Percentiles rank a stretch among this genome's conserved stretches.
Evolutionary conservation across 2,888 invertebrate species (phyloP).

Genomic region (Aleiodes alternator): DNA sequence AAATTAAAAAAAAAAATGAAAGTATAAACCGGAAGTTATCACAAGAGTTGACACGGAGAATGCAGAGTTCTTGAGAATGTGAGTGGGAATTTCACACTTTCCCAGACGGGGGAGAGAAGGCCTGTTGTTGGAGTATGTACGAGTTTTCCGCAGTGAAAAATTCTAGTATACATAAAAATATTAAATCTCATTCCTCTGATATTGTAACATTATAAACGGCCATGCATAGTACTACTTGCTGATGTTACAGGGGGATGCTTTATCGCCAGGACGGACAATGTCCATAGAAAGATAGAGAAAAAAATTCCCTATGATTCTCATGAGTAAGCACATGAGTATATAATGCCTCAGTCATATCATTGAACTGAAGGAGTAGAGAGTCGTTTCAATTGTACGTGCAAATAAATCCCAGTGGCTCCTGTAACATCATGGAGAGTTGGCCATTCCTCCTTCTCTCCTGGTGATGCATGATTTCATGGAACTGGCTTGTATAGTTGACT

Average conservation of each 20-base stretch:
- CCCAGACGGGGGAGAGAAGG: slow-evolving; percentile 16
- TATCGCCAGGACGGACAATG: too few species aligned
- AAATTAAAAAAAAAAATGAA: slow-evolving; percentile 13
- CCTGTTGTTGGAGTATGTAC: not conserved
- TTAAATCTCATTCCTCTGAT: too few species aligned
- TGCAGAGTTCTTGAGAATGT: slow-evolving; percentile 21
- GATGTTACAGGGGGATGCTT: too few species aligned
- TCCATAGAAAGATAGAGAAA: too few species aligned
- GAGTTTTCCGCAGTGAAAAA: slow-evolving; percentile 13
- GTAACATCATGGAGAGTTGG: slow-evolving; percentile 55
- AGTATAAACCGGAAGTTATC: slow-evolving; percentile 12
- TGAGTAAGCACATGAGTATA: too few species aligned
- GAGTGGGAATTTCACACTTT: slow-evolving; percentile 37
- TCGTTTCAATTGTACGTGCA: slow-evolving; percentile 57
- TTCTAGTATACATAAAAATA: not conserved
- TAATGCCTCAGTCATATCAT: slow-evolving; percentile 11
- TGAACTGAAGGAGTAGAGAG: slow-evolving; percentile 31
- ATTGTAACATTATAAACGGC: too few species aligned
- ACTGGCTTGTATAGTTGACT: slow-evolving; percentile 53
- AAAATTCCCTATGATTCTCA: too few species aligned
- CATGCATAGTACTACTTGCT: too few species aligned
- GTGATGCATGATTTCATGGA: slow-evolving; percentile 71
- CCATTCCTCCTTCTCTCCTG: slow-evolving; percentile 37
- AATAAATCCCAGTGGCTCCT: slow-evolving; percentile 62
- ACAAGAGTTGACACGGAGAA: slow-evolving; percentile 2